These are phyloP conservation scores for Chelmon rostratus DNA, from an alignment of 2,797 vertebrate genomes.

Conservation along the genomic window DNA sequence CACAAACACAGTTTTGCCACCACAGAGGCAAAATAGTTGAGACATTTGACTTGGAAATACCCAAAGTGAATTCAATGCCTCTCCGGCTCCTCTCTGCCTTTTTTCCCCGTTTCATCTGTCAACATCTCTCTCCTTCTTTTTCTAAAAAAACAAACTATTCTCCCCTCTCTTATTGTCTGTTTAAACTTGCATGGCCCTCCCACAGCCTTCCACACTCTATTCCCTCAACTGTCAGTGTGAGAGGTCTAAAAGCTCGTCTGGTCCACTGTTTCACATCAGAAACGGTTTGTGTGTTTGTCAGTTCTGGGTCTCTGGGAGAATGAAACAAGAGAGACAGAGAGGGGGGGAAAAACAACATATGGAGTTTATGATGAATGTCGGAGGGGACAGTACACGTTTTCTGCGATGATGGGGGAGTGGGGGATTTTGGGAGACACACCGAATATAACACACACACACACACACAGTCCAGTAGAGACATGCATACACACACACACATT, in stretches of 20 bases:
- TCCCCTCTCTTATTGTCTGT: conserved; percentile 82
- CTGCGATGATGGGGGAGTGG: conserved; percentile 62
- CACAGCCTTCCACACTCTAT: conserved; percentile 70
- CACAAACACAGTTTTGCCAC: conserved; percentile 54
- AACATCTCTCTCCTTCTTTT: conserved; percentile 67
- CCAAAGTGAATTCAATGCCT: conserved; percentile 76
- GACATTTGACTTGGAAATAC: conserved; percentile 74
- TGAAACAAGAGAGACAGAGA: conserved; percentile 61
- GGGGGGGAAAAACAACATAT: conserved; percentile 67
- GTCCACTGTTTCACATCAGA: conserved; percentile 86
- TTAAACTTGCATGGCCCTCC: conserved; percentile 85
- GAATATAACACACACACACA: conserved; percentile 49
- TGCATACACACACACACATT: conserved; percentile 31
- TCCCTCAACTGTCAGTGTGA: conserved; percentile 83
- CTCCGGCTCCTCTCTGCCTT: conserved; percentile 51
- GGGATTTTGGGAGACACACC: conserved; percentile 50
- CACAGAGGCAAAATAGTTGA: conserved; percentile 46
- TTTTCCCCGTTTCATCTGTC: conserved; percentile 74
- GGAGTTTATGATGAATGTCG: conserved; percentile 78
- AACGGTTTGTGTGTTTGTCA: conserved; percentile 86
- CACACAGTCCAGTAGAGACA: neutral
- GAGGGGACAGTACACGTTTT: conserved; percentile 78
- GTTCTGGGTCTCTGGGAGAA: conserved; percentile 78
- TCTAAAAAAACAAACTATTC: conserved; percentile 74
- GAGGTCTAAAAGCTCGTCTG: conserved; percentile 86